Conservation (phyloP, 1,140 invertebrate genomes). For the Leptonema lineaticorne region DNA sequence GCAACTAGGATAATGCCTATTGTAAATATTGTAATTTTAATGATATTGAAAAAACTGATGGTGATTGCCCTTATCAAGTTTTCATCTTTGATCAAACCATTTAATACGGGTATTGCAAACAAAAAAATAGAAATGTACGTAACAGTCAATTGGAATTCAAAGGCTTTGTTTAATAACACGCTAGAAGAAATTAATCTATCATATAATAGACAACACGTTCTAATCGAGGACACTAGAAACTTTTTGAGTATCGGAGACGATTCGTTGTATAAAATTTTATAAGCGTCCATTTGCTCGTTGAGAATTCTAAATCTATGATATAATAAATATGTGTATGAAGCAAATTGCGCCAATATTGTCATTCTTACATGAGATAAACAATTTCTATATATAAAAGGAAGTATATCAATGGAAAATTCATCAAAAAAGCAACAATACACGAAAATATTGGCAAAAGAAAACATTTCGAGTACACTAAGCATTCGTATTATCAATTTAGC, state of each 20-base stretch:
- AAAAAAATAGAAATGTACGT: not conserved
- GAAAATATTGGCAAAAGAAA: not conserved
- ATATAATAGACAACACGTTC: not conserved
- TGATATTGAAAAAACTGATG: not conserved
- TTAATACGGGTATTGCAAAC: constrained; percentile 5
- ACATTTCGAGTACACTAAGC: not conserved
- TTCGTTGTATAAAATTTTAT: not conserved
- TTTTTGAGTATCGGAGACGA: not conserved
- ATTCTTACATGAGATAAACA: constrained; percentile 1
- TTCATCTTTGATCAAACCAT: not conserved
- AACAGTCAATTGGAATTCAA: not conserved
- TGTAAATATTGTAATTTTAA: not conserved
- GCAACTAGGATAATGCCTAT: not conserved
- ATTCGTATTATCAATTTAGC: not conserved
- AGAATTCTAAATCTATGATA: constrained; percentile 8
- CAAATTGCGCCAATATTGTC: constrained; percentile 13
- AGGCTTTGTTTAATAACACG: not conserved
- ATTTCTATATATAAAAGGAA: constrained; percentile 7
- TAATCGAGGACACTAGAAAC: constrained; percentile 1
- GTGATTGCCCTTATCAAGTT: not conserved
- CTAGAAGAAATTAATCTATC: not conserved
- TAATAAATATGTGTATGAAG: not conserved
- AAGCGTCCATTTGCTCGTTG: constrained; percentile 13
- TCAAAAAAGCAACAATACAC: not conserved
- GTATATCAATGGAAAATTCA: not conserved